phyloP scores from a whole-genome alignment of 2,797 vertebrate genomes.

The Ptychadena robeensis region DNA sequence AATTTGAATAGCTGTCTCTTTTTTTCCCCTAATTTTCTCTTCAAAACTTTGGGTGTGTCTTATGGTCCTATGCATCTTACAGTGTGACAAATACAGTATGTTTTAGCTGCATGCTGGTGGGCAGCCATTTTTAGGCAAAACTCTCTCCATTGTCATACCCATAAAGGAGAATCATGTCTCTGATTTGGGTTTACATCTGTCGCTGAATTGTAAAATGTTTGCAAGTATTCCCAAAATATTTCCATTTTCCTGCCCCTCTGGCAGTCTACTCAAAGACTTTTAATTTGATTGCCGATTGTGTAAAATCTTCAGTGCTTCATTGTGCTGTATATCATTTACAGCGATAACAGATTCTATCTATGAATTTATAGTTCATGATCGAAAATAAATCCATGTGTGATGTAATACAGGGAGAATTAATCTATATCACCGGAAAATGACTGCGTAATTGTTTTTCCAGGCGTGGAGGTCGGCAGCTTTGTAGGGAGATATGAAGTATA shows the following conservation, averaged over 20 bases:
- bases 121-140: no score
- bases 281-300: background rate
- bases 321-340: background rate
- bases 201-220: background rate
- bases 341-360: background rate
- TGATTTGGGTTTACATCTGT: background rate
- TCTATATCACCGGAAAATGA: background rate
- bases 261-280: background rate
- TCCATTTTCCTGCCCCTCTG: background rate
- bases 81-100: no score
- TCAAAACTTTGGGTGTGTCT: no score
- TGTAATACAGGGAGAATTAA: background rate
- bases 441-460: constrained; percentile 71
- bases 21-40: no score
- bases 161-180: background rate
- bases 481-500: constrained; percentile 23
- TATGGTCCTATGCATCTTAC: no score
- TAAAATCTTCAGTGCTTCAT: background rate
- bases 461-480: constrained; percentile 33
- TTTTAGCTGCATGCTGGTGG: no score
- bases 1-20: no score
- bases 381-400: background rate
- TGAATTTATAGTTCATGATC: background rate
- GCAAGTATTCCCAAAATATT: background rate
- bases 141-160: background rate